phyloP scores from a whole-genome alignment of 2,888 invertebrate species.

The Yponomeuta sedellus region DNA sequence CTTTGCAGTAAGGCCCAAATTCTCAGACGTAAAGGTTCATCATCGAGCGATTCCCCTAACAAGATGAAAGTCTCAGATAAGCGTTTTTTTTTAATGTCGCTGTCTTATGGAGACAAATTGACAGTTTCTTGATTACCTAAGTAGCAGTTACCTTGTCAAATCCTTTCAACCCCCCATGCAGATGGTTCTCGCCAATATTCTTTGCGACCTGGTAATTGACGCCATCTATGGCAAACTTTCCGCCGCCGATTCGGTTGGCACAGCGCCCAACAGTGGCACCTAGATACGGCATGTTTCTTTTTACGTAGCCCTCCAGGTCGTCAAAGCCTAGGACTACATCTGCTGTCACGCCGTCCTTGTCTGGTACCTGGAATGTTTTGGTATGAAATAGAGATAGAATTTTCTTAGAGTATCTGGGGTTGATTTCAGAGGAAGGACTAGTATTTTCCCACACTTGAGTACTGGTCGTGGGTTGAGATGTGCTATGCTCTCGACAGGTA shows the following conservation, averaged over 20 bases:
- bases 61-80: no score
- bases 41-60: no score
- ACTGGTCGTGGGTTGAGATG: no score
- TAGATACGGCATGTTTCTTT: conserved; percentile 79
- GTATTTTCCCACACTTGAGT: no score
- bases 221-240: conserved; percentile 68
- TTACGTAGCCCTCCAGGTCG: conserved; percentile 78
- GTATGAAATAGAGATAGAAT: not conserved
- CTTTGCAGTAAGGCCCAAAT: no score
- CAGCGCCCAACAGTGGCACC: conserved; percentile 92
- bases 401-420: no score
- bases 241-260: conserved; percentile 89
- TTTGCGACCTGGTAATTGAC: conserved; percentile 80
- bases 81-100: no score
- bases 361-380: conserved; percentile 73
- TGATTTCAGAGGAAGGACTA: no score
- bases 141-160: conserved; percentile 80
- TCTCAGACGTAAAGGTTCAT: no score
- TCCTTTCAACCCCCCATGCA: conserved; percentile 91
- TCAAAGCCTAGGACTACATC: conserved; percentile 92
- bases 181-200: conserved; percentile 82
- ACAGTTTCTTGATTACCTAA: no score
- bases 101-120: no score
- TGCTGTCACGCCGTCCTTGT: conserved; percentile 79
- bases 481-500: no score